Evolutionary conservation across 2,797 vertebrate species (phyloP).

Genomic region (Philypnodon macrostomus): DNA sequence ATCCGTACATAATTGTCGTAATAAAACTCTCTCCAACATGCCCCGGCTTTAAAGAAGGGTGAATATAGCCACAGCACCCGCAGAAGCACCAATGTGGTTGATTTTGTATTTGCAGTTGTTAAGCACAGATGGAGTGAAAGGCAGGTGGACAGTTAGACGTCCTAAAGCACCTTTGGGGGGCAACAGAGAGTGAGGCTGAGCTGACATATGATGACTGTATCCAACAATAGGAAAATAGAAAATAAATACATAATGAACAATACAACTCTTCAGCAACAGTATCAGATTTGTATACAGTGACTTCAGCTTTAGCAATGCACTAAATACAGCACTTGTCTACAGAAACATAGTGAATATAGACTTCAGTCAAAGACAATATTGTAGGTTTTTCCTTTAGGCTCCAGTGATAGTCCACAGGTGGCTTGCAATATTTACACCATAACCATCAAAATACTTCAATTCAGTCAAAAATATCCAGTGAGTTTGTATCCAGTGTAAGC

Average conservation of each 20-base stretch:
- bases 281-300: conserved; percentile 50
- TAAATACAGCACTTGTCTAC: conserved; percentile 27
- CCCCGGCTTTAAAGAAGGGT: neutral
- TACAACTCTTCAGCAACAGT: neutral
- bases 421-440: neutral
- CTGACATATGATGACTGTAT: neutral
- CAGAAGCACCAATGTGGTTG: neutral
- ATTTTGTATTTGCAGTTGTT: conserved; percentile 4
- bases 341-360: conserved; percentile 11
- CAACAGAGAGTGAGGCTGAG: conserved; percentile 9
- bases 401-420: conserved; percentile 1
- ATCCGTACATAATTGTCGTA: too few species aligned
- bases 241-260: conserved; percentile 4
- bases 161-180: conserved; percentile 5
- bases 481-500: neutral
- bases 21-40: neutral
- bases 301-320: conserved; percentile 29
- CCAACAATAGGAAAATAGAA: neutral
- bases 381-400: conserved; percentile 6
- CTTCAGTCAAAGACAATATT: too few species aligned
- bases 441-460: neutral
- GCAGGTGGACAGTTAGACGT: conserved; percentile 14
- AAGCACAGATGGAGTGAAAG: conserved; percentile 37
- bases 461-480: neutral
- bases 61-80: conserved; percentile 8